Base-by-base conservation (phyloP, 2,797 vertebrate genomes). In the Takifugu ocellatus region DNA sequence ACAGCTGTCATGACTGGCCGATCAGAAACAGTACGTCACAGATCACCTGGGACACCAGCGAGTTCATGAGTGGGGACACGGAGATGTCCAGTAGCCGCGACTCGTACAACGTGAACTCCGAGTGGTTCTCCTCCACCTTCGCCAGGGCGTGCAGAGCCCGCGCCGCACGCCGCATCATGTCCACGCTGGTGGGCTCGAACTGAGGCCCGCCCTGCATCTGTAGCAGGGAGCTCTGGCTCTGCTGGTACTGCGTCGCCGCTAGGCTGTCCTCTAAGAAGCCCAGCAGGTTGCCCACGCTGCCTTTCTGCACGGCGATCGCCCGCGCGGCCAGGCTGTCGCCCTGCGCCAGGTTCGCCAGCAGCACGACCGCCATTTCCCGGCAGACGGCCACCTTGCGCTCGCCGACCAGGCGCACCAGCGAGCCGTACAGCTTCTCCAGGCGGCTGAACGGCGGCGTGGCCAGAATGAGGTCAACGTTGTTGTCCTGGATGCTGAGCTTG, bases 401-500 rank as follows among this genome's bases (percentile, higher is more conserved):
- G 49, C 96, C 96, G n/a, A 99, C 93, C 86, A 98, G 92, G 59
- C 95, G 94, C 90, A 99, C 96, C 79, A 99, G 90, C 26, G 93
- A 93, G 90, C 95, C 92, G 72, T 95, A 98, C 70, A 99, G 92
- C 91, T 96, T 96, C 91, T 98, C 97, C 88, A 98, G 61, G 64
- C 97, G 96, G 85, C 94, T 94, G 87, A 98, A 97, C 1, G 97
- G 97, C 0, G 97, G 97, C 3, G 97, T 99, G 53, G 97, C 97
- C 50, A 99, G 91, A 82, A 99, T 97, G 88, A 99, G 93, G 93
- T 99, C 97, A 77, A 99, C 97, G 33, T 99, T 99, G 93, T 95
- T 96, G 93, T 99, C 97, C 94, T 98, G 96, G 92, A 99, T 96
- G 92, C 96, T 98, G 90, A 99, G 95, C 91, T 99, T 99, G 91